Conservation (phyloP, 1,140 invertebrate species). For the Lepeophtheirus salmonis region DNA sequence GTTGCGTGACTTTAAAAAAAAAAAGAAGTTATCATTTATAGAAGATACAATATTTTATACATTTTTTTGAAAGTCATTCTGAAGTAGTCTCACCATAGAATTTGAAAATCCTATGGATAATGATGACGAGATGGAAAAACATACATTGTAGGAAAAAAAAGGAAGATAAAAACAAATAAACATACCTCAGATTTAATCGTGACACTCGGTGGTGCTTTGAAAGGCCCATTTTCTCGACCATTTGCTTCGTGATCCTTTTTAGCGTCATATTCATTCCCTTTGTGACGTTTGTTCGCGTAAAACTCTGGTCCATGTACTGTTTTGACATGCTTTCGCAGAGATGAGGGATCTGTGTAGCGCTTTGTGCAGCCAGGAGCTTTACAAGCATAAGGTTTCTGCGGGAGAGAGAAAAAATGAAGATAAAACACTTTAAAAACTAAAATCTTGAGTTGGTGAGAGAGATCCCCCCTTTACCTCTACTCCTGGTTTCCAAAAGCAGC, state of each 20-base stretch:
- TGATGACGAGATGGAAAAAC: neutral
- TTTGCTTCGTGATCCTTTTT: neutral
- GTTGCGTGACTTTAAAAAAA: too few species aligned
- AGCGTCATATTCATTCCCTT: constrained; percentile 40
- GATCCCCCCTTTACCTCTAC: too few species aligned
- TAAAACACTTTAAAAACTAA: too few species aligned
- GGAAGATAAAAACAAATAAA: neutral
- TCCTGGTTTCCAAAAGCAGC: too few species aligned
- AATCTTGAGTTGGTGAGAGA: too few species aligned
- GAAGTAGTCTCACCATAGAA: neutral
- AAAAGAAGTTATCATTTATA: too few species aligned
- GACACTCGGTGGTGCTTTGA: neutral
- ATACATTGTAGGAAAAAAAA: neutral
- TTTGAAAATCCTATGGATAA: neutral
- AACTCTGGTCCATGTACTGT: constrained; percentile 95
- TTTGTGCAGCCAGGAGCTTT: constrained; percentile 92
- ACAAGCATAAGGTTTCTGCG: constrained; percentile 93
- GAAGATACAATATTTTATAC: too few species aligned
- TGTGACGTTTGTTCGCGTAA: constrained; percentile 96
- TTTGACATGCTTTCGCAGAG: constrained; percentile 90
- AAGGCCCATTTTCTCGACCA: neutral
- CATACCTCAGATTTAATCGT: neutral
- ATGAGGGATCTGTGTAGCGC: constrained; percentile 87
- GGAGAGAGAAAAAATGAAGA: too few species aligned
- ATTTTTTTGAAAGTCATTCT: too few species aligned